These are phyloP conservation scores for Harpalus rufipes DNA, from an alignment of 2,888 invertebrate species.

Conservation along the genomic window DNA sequence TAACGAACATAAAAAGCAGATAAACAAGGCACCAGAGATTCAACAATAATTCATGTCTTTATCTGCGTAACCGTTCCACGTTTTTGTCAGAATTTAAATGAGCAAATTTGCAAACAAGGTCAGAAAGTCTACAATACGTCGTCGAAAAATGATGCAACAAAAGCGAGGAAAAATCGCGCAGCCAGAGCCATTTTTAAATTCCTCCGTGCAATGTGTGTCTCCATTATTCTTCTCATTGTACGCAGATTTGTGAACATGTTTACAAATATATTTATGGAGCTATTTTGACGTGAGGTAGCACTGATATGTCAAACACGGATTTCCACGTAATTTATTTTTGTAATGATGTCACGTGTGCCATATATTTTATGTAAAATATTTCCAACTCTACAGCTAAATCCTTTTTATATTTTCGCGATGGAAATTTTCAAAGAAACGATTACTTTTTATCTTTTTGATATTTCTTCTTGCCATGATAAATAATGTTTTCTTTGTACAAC, in stretches of 20 bases:
- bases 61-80: slow-evolving; percentile 61
- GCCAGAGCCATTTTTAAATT: slow-evolving; percentile 48
- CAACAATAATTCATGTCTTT: slow-evolving; percentile 64
- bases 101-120: slow-evolving; percentile 63
- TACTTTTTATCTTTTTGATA: not conserved
- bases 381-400: slow-evolving; percentile 26
- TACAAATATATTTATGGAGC: slow-evolving; percentile 54
- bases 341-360: slow-evolving; percentile 50
- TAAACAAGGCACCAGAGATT: slow-evolving; percentile 62
- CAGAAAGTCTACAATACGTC: slow-evolving; percentile 58
- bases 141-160: slow-evolving; percentile 57
- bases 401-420: slow-evolving; percentile 9
- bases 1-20: slow-evolving; percentile 60
- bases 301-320: slow-evolving; percentile 48
- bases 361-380: slow-evolving; percentile 55
- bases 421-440: slow-evolving; percentile 21
- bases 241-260: slow-evolving; percentile 55
- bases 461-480: too few species aligned
- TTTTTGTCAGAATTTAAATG: slow-evolving; percentile 65
- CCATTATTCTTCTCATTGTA: slow-evolving; percentile 38
- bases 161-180: slow-evolving; percentile 49
- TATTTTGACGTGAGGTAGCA: slow-evolving; percentile 44
- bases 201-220: slow-evolving; percentile 25
- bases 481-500: too few species aligned
- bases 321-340: slow-evolving; percentile 44